Conservation (phyloP, 1,140 invertebrate genomes). For the Aradophagus sp. region DNA sequence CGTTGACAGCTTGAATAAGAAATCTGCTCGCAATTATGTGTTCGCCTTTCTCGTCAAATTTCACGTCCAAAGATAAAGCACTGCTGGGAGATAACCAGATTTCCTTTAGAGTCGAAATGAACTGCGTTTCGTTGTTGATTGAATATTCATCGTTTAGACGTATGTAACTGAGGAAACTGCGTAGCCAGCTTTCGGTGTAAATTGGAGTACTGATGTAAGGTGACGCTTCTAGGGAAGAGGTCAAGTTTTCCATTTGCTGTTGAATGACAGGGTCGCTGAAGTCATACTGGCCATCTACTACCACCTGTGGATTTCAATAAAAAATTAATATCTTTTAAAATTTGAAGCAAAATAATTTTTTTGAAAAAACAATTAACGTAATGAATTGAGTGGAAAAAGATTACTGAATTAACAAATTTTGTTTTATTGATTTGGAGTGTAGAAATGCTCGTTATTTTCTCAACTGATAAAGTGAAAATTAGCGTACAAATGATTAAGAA, state of each 20-base stretch:
- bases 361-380: no score
- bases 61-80: slow-evolving; percentile 88
- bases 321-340: slow-evolving; percentile 1
- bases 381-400: no score
- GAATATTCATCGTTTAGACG: slow-evolving; percentile 82
- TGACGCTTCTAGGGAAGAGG: slow-evolving; percentile 86
- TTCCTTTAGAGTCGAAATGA: slow-evolving; percentile 85
- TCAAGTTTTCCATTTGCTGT: slow-evolving; percentile 85
- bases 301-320: slow-evolving; percentile 79
- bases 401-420: no score
- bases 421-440: no score
- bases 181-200: slow-evolving; percentile 94
- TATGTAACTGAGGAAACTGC: slow-evolving; percentile 86
- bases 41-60: slow-evolving; percentile 84
- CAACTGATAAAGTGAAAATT: no score
- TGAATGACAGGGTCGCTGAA: slow-evolving; percentile 89
- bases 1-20: slow-evolving; percentile 91
- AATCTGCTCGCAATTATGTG: slow-evolving; percentile 89
- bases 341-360: no score
- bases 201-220: slow-evolving; percentile 85
- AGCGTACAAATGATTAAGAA: no score
- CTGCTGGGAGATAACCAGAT: slow-evolving; percentile 83
- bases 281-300: slow-evolving; percentile 88
- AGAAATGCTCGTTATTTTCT: no score
- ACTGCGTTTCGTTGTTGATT: slow-evolving; percentile 82